Base-by-base conservation (phyloP, 1,140 invertebrate genomes). In the Euborellia annulipes region DNA sequence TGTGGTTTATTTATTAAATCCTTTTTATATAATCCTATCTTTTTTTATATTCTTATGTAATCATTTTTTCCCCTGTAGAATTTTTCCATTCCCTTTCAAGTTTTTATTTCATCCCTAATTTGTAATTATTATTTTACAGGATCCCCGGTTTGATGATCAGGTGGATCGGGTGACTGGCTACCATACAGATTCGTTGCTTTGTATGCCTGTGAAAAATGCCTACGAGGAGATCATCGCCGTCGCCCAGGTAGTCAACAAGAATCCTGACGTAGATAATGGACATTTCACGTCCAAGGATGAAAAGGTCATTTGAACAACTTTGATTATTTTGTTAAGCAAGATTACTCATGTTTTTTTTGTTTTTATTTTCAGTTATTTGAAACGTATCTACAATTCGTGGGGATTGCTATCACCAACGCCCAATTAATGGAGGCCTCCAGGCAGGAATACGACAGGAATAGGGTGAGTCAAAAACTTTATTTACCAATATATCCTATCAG, bases 321-420 rank as follows among this genome's bases (percentile, higher is more conserved):
- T 44, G 13, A 18, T 34, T 37, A 21, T 46, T 13, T 21, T 22
- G 19, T 39, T 4, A 11, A 45, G 16, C n/a, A n/a, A n/a, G n/a
- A n/a, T n/a, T n/a, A n/a, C n/a, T n/a, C 32, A 34, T 3, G 39
- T 14, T 22, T 41, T 0, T 41, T 19, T 14, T 19, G 19, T 47
- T 49, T 36, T 47, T 45, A 36, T 27, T 57, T 62, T 11, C 54
- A 69, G 67, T 37, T 69, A 19, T 58, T 69, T 37, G 64, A 67
- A 50, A 68, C 66, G 3, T 70, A 69, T 51, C 52, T 70, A 13
- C 64, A 68, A 50, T 70, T 70, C 52, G 68, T 68, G 17, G 64
- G 66, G 3, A 68, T 68, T 27, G 65, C 66, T 30, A 54, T 69
- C 39, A 67, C 66, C 3, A 69, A 68, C 45, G 66, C 67, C 19